These are phyloP conservation scores for Drosophila jambulina DNA, from an alignment of 1,140 invertebrate genomes.

Conservation along the genomic window DNA sequence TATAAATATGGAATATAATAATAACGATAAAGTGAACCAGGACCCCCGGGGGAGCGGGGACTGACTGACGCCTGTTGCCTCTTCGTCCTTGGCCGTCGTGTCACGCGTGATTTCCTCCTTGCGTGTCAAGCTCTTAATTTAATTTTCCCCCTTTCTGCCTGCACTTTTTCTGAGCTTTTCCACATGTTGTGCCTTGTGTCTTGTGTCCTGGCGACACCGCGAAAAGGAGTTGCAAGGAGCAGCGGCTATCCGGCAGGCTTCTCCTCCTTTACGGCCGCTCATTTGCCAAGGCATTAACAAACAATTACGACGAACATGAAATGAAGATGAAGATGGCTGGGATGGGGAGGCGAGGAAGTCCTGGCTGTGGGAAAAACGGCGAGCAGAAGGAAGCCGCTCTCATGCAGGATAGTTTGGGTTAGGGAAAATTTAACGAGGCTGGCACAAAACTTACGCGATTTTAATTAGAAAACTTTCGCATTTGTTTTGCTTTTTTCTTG, in stretches of 20 bases:
- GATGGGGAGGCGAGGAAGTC: constrained; percentile 3
- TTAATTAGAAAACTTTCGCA: constrained; percentile 80
- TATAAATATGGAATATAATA: constrained; percentile 69
- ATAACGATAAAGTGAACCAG: constrained; percentile 55
- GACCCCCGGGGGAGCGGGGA: constrained; percentile 21
- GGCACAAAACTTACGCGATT: constrained; percentile 69
- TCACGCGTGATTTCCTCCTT: constrained; percentile 62
- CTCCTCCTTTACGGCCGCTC: constrained; percentile 32
- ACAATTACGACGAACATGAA: constrained; percentile 56
- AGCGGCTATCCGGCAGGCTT: background rate
- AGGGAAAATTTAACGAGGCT: constrained; percentile 35
- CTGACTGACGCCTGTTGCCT: constrained; percentile 32
- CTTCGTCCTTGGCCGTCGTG: constrained; percentile 27
- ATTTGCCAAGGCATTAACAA: constrained; percentile 63
- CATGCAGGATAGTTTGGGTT: constrained; percentile 41
- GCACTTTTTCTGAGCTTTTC: background rate
- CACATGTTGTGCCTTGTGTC: constrained; percentile 21
- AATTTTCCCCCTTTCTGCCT: constrained; percentile 39
- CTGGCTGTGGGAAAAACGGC: background rate
- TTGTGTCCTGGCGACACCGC: constrained; percentile 24
- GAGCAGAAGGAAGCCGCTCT: background rate
- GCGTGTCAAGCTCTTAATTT: constrained; percentile 65
- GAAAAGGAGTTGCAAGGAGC: background rate
- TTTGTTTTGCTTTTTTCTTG: constrained; percentile 53
- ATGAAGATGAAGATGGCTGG: constrained; percentile 14